Evolutionary conservation across 2,888 invertebrate species (phyloP).

Genomic region (Agonopterix subpropinquella): DNA sequence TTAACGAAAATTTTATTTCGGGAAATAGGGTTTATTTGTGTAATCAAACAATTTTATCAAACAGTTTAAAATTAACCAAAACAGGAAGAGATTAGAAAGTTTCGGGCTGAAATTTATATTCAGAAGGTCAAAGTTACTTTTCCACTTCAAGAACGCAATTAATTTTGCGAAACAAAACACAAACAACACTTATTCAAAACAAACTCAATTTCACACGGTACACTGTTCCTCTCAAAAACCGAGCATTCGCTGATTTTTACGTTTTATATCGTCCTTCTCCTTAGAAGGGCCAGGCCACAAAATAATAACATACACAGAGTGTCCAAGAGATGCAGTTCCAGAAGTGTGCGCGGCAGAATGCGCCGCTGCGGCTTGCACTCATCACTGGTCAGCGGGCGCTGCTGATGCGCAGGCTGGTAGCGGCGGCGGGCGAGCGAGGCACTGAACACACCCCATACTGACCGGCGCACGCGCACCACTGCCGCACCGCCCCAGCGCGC

Average conservation of each 20-base stretch:
- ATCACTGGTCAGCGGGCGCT: slow-evolving; percentile 22
- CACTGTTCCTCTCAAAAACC: not conserved
- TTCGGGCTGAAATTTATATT: too few species aligned
- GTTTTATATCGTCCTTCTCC: too few species aligned
- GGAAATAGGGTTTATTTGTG: too few species aligned
- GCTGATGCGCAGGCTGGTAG: slow-evolving; percentile 10
- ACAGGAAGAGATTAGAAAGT: too few species aligned
- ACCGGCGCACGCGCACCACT: slow-evolving; percentile 47
- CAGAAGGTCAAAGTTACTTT: too few species aligned
- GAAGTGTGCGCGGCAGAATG: slow-evolving; percentile 17
- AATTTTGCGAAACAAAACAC: slow-evolving; percentile 2
- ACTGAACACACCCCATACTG: slow-evolving; percentile 63
- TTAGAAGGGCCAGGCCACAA: not conserved
- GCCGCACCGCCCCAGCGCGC: slow-evolving; percentile 32
- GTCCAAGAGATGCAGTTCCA: slow-evolving; percentile 53
- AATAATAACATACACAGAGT: slow-evolving; percentile 56
- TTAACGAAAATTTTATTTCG: too few species aligned
- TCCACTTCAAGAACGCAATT: not conserved
- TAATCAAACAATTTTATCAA: too few species aligned
- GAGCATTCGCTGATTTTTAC: too few species aligned
- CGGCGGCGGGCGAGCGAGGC: slow-evolving; percentile 28
- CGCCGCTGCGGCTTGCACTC: slow-evolving; percentile 24
- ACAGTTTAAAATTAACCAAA: too few species aligned
- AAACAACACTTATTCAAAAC: not conserved
- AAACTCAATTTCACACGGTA: not conserved